Conservation (phyloP, 2,797 vertebrate genomes). For the Lerista edwardsae region DNA sequence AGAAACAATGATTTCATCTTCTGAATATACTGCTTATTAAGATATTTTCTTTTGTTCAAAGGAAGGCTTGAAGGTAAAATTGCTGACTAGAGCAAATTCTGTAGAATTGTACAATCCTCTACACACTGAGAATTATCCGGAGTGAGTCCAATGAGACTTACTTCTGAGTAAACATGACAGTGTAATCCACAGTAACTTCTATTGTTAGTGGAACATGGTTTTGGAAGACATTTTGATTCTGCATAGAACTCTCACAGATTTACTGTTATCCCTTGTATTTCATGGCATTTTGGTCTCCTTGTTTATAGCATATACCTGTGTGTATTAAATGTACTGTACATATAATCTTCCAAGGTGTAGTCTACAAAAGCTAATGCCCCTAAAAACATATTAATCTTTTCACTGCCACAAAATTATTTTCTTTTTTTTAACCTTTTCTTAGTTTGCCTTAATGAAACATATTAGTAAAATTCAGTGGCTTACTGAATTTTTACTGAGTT, state of each 20-base stretch:
- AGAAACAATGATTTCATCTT: too few species aligned
- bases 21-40: background rate
- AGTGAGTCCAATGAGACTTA: too few species aligned
- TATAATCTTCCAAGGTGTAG: background rate
- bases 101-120: too few species aligned
- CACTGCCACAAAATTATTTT: background rate
- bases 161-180: background rate
- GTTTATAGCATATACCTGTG: background rate
- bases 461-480: background rate
- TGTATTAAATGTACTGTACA: background rate
- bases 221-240: background rate
- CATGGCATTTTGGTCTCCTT: background rate
- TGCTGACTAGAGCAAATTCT: background rate
- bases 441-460: conserved; percentile 18
- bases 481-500: conserved; percentile 45
- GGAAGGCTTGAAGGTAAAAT: background rate
- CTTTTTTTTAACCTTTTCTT: background rate
- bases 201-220: background rate
- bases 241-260: background rate
- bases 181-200: background rate
- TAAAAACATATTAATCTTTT: background rate
- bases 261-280: background rate
- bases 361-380: background rate
- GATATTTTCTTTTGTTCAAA: background rate
- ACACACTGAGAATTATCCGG: too few species aligned